Evolutionary conservation across 1,140 invertebrate species (phyloP).

Genomic region (Trichonephila inaurata): DNA sequence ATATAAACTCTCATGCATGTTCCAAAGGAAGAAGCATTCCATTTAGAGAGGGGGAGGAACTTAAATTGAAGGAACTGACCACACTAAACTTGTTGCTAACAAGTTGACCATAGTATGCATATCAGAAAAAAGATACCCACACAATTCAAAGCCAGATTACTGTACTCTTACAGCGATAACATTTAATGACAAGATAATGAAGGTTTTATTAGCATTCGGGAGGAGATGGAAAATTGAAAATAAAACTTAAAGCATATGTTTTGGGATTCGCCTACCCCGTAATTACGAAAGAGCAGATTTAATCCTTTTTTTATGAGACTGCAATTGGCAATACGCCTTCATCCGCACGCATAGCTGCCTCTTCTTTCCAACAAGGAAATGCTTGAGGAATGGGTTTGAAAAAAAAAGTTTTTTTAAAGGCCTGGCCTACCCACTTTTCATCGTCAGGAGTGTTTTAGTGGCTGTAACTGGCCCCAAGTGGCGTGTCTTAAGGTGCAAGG

Average conservation of each 20-base stretch:
- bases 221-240: slow-evolving; percentile 30
- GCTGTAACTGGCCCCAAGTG: not conserved
- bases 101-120: too few relatives aligned
- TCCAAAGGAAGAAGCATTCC: too few relatives aligned
- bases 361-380: not conserved
- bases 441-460: not conserved
- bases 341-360: not conserved
- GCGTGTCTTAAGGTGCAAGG: slow-evolving; percentile 4
- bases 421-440: not conserved
- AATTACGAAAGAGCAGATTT: slow-evolving; percentile 30
- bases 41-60: too few relatives aligned
- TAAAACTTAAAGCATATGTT: slow-evolving; percentile 45
- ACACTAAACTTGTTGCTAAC: too few relatives aligned
- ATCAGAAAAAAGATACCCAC: too few relatives aligned
- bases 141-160: not conserved
- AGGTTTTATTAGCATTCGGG: not conserved
- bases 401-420: not conserved
- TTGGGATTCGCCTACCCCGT: not conserved
- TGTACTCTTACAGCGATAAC: not conserved
- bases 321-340: not conserved
- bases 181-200: slow-evolving; percentile 52
- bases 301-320: slow-evolving; percentile 40
- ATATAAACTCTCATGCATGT: too few relatives aligned
- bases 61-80: too few relatives aligned
- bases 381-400: not conserved